Base-by-base conservation (phyloP, 2,888 invertebrate species). In the Diogma glabrata region DNA sequence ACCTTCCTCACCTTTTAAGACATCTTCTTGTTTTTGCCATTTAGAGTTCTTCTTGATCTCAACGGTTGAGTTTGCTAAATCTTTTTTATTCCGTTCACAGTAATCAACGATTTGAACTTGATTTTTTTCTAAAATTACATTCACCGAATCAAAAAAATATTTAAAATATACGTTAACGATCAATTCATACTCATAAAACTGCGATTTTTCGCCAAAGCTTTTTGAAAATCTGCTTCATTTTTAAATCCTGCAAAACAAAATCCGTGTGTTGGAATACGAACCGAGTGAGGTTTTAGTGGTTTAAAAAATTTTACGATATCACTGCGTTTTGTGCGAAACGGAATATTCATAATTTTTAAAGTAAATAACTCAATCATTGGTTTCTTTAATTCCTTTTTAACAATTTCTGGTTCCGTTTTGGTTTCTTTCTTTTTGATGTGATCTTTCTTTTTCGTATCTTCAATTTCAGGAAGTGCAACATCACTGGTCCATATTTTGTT, bases 171-270 rank as follows among this genome's bases (percentile, higher is more conserved):
- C n/a, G n/a, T n/a, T n/a, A n/a, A n/a, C n/a, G n/a, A n/a, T n/a
- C 49, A 14, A 28, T n/a, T 23, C 43, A 33, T 73, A 86, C 87
- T 82, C 61, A 93, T 75, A 65, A 92, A 91, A 63, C 88, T 84
- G 70, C 85, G 88, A 64, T 92, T 80, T 67, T 91, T 92, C 47
- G 76, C 71, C 58, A 94, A 72, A 2, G 89, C 93, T 61, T 85
- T 82, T 24, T 82, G 82, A 61, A 86, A 75, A 56, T 87, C 84
- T 55, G 79, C 82, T 62, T 92, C 87, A 4, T 81, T 83, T 66
- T 84, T 81, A 61, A 95, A 94, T 3, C 91, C 91, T n/a, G 89
- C 85, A 72, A 84, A 94, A 36, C 91, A 93, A 60, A 93, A 85
- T 6, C 92, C 90, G 63, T 84, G 81, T n/a, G 75, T 66, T 0